Evolutionary conservation across 1,140 invertebrate genomes (phyloP), one percentile per base, ranked within the genome.

Genomic region (Phymastichus coffea): DNA sequence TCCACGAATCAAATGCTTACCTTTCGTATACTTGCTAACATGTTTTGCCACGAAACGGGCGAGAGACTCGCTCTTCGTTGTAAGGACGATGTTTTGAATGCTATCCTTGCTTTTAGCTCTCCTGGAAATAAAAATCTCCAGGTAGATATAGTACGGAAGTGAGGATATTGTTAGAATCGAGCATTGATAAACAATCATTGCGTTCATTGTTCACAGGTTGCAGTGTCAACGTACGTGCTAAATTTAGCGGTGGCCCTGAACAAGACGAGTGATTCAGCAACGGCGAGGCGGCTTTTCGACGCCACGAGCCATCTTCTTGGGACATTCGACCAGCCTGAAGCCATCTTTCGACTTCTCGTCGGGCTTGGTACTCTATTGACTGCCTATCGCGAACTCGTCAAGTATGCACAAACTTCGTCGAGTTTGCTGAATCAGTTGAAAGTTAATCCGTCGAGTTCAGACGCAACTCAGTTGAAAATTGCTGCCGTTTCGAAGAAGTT

Each of bases 1-100:
- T 68, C 75, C 9, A 89, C 88, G 2, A 94, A 93, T 73, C 88
- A 89, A 70, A 86, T 95, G 81, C 80, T 95, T 35, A 78, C 86
- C 4, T 82, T 93, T 51, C 83, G 93, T 10, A 85, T 87, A 30
- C 51, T 95, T 0, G 85, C 87, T 51, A 95, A 96, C 78, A 84
- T 91, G 61, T 88, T 93, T 72, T 72, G 74, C 14, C 85, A 88
- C 64, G 66, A 83, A 15, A 68, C 75, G 12, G 89, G 89, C 1
- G 84, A 89, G 65, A 77, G 82, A 66, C 66, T 88, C 33, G 81
- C 88, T 12, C 70, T 87, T 8, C 70, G 75, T 8, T 78, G 83
- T 22, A 78, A 83, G 46, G 81, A 86, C 54, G 80, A 84, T 49
- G 70, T 90, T 22, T 65, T 87, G 3, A 81, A 84, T 30, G 74